Conservation (phyloP, 2,797 vertebrate genomes). For the Protonibea diacanthus region DNA sequence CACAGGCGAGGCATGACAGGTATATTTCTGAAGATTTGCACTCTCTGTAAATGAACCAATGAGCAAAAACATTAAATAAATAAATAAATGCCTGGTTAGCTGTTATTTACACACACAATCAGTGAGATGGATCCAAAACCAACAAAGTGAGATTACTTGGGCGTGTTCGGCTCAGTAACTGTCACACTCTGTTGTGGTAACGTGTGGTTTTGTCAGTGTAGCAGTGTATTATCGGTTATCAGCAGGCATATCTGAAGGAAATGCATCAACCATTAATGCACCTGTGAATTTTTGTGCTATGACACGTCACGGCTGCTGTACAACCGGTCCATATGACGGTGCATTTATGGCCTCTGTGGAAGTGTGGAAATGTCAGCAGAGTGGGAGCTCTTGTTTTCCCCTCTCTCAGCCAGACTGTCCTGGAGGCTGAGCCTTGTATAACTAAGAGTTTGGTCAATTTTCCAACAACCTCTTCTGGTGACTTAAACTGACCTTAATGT, state of each 20-base stretch:
- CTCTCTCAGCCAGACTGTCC: background rate
- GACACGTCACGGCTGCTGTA: no score
- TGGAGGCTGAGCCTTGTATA: background rate
- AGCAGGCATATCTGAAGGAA: no score
- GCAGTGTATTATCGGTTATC: background rate
- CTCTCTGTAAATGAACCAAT: no score
- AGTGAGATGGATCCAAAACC: background rate
- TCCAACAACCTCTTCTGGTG: background rate
- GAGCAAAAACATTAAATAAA: no score
- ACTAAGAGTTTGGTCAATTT: background rate
- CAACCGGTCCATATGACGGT: no score
- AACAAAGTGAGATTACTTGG: background rate
- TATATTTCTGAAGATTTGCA: no score
- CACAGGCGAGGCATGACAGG: no score
- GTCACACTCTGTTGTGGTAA: no score
- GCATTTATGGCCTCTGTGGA: no score
- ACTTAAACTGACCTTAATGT: background rate
- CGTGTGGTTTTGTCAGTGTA: background rate
- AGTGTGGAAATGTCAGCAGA: slow-evolving; percentile 7
- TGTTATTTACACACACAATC: background rate
- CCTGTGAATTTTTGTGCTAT: no score
- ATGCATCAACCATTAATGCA: no score
- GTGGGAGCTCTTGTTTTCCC: background rate
- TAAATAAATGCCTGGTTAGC: no score
- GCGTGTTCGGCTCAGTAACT: background rate